Evolutionary conservation across 2,113 vertebrate species (phyloP).

Genomic region (Pseudopipra pipra): DNA sequence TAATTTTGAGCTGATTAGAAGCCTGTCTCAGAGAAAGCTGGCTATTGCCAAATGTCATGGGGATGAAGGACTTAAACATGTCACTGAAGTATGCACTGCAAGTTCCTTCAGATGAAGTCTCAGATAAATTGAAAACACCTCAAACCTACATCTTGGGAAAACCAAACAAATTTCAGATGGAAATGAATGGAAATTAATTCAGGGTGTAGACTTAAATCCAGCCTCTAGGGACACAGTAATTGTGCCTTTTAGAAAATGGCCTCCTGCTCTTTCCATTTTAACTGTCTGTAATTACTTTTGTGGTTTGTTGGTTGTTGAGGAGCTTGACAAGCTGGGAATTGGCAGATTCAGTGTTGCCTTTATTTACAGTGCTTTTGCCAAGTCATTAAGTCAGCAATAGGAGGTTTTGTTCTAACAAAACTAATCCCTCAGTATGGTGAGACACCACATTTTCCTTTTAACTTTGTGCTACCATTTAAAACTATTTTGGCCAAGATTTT

Average conservation of each 20-base stretch:
- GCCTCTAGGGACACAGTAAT: constrained; percentile 26
- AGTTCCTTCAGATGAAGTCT: not conserved
- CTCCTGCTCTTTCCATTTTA: constrained; percentile 41
- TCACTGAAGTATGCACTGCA: not conserved
- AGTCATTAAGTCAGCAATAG: not conserved
- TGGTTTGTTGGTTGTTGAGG: constrained; percentile 21
- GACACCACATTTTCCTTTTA: not conserved
- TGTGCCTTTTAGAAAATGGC: constrained; percentile 22
- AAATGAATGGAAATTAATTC: constrained; percentile 46
- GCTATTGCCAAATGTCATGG: not conserved
- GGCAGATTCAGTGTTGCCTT: constrained; percentile 9
- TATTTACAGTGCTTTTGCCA: constrained; percentile 42
- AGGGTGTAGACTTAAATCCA: constrained; percentile 14
- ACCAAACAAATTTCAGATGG: constrained; percentile 17
- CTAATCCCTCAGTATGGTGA: not conserved
- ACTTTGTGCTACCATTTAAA: not conserved
- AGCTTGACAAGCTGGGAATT: constrained; percentile 23
- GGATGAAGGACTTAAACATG: not conserved
- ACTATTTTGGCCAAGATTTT: not conserved
- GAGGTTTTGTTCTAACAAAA: constrained; percentile 10
- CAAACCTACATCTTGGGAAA: not conserved
- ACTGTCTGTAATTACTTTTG: constrained; percentile 43
- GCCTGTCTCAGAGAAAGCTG: not conserved
- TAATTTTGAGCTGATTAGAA: not conserved
- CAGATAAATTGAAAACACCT: constrained; percentile 9